These are phyloP conservation scores for Epizoanthus stellaris DNA, from an alignment of 92 coral and sea anemone genomes.

Conservation along the genomic window DNA sequence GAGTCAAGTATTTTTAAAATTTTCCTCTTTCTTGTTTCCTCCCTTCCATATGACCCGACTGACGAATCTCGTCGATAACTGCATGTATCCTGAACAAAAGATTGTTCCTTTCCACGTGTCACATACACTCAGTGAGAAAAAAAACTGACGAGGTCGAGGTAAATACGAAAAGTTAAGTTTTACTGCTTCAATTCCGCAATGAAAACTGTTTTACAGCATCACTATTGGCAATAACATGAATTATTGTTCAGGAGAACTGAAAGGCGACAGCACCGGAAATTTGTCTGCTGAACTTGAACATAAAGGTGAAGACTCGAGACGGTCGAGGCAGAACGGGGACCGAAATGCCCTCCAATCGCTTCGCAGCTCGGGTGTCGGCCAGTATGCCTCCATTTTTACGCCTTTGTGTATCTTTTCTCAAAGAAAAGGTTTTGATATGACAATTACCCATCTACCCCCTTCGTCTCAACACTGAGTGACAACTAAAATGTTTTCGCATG, in stretches of 20 bases:
- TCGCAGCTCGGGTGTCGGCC: too few relatives aligned
- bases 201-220: background rate
- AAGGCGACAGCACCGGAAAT: conserved; percentile 14
- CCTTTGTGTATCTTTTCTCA: too few relatives aligned
- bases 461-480: too few relatives aligned
- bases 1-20: background rate
- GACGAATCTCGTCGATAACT: background rate
- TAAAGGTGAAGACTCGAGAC: background rate
- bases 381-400: too few relatives aligned
- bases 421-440: too few relatives aligned
- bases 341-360: background rate
- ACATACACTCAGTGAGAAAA: too few relatives aligned
- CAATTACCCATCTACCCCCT: too few relatives aligned
- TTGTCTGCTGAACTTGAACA: conserved; percentile 6
- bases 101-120: too few relatives aligned
- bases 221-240: background rate
- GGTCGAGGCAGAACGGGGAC: background rate
- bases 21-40: background rate
- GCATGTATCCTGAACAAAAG: background rate
- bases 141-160: too few relatives aligned
- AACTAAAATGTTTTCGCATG: too few relatives aligned
- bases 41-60: background rate
- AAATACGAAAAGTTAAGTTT: background rate
- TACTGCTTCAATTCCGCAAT: background rate
- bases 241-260: background rate